Base-by-base conservation (phyloP, 2,113 vertebrate species). In the Laticauda colubrina region DNA sequence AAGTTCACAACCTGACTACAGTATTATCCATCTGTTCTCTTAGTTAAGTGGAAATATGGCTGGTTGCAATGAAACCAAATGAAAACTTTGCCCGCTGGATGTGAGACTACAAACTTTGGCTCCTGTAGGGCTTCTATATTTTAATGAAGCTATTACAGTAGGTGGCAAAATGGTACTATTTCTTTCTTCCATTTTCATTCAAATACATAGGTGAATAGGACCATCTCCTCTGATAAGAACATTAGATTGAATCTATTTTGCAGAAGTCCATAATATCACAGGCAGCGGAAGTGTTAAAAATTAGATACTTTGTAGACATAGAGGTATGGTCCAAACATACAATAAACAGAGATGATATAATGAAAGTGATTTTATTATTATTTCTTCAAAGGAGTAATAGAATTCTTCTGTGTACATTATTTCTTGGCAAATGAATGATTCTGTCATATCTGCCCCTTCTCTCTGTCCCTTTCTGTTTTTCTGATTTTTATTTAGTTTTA, bases 241-340 rank as follows among this genome's bases (percentile, higher is more conserved):
- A 59, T 61, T 29, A n/a, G 81, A 39, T 23, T 43, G 26, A 48
- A 45, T 43, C 14, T n/a, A 2, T 15, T 85, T 43, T 86, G 55
- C 91, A 51, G 55, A 39, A 10, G 54, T 21, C 34, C 53, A 39
- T 61, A 5, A 24, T n/a, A 45, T 20, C 51, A 51, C 2, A 54
- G 86, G 48, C 9, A 86, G 0, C 0, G 91, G 54, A 93, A 92
- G 57, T 34, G 4, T 3, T 89, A 14, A 57, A 56, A n/a, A 59
- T 39, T 26, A 55, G 54, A 45, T 57, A 34, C 9, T 45, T 91
- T 23, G 69, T n/a, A 51, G 48, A 9, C 5, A 1, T 34, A 55
- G 2, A 61, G 26, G 34, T 61, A 29, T 55, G 21, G 14, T 56
- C 48, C 57, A 56, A 29, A 91, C 12, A 34, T 56, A 39, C 54